Percentiles rank a stretch among this genome's conserved stretches.
Conservation (phyloP, 2,888 invertebrate genomes). For the Melanargia galathea region DNA sequence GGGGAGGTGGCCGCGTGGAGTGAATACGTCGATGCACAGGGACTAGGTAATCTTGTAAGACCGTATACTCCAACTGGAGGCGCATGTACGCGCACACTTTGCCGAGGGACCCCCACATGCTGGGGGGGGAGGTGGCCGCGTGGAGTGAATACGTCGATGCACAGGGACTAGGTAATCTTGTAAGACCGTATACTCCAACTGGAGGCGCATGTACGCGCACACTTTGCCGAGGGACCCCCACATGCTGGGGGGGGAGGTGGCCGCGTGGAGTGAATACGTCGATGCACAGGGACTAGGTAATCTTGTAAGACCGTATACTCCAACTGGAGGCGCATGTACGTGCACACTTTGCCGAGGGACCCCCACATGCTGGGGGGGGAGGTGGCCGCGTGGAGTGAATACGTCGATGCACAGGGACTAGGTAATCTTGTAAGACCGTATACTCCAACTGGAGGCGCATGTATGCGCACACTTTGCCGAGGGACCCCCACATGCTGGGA, state of each 20-base stretch:
- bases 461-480: too few species aligned
- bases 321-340: too few species aligned
- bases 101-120: constrained; percentile 71
- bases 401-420: too few species aligned
- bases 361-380: too few species aligned
- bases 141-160: constrained; percentile 92
- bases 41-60: too few species aligned
- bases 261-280: constrained; percentile 93
- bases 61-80: constrained; percentile 89
- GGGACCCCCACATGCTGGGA: too few species aligned
- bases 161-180: constrained; percentile 80
- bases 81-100: constrained; percentile 86
- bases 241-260: constrained; percentile 86
- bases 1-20: too few species aligned
- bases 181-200: constrained; percentile 87
- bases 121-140: constrained; percentile 90
- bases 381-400: too few species aligned
- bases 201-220: constrained; percentile 88
- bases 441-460: too few species aligned
- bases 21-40: too few species aligned
- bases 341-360: too few species aligned
- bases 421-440: too few species aligned
- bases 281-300: constrained; percentile 85
- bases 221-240: constrained; percentile 74
- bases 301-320: constrained; percentile 27